Conservation (phyloP, 2,888 invertebrate species). For the Caenorhabditis plicata region DNA sequence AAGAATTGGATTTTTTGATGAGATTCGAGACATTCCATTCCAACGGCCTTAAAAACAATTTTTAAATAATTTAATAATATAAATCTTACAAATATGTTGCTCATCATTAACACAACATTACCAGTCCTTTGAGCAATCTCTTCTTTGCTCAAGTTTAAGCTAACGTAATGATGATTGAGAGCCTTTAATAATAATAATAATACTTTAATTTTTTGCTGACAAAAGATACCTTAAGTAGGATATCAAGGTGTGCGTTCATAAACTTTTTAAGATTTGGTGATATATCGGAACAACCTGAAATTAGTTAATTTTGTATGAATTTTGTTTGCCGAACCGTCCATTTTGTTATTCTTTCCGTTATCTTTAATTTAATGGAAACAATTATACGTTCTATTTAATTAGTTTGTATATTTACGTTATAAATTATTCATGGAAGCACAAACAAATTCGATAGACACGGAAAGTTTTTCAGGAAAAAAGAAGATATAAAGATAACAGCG, state of each 20-base stretch:
- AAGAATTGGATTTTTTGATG: slow-evolving; percentile 55
- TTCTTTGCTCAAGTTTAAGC: slow-evolving; percentile 16
- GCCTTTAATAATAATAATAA: slow-evolving; percentile 26
- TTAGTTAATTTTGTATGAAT: background rate
- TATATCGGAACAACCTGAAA: slow-evolving; percentile 41
- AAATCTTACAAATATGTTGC: slow-evolving; percentile 42
- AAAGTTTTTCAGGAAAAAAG: too few relatives aligned
- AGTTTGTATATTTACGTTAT: too few relatives aligned
- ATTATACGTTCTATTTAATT: too few relatives aligned
- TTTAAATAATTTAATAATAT: background rate
- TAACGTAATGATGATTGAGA: slow-evolving; percentile 35
- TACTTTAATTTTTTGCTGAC: background rate
- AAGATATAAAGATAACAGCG: too few relatives aligned
- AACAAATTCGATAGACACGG: too few relatives aligned
- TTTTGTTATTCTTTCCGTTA: too few relatives aligned
- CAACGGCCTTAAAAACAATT: slow-evolving; percentile 34
- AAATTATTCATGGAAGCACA: too few relatives aligned
- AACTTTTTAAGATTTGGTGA: slow-evolving; percentile 31
- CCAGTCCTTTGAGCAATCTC: slow-evolving; percentile 47
- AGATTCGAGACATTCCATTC: slow-evolving; percentile 51
- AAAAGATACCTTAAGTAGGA: slow-evolving; percentile 6
- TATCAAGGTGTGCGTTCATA: slow-evolving; percentile 38
- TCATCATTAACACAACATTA: slow-evolving; percentile 47
- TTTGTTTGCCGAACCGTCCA: too few relatives aligned
- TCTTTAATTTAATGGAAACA: too few relatives aligned